phyloP scores from a whole-genome alignment of 2,113 vertebrate genomes.

The Siphamia tubifer region DNA sequence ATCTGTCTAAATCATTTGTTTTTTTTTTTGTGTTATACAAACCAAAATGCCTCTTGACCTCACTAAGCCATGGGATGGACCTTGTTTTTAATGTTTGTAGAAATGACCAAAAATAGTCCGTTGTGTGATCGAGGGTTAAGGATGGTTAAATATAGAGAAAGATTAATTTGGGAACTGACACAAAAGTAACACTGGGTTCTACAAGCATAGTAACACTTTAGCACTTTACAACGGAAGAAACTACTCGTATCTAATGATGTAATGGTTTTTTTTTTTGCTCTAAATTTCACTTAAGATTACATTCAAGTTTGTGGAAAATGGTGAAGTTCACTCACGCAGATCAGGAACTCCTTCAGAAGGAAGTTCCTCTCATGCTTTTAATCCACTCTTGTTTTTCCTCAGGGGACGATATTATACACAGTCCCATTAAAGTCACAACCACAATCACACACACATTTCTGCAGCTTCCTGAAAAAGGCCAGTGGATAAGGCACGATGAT shows the following conservation, averaged over 20 bases:
- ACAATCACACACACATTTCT: not conserved
- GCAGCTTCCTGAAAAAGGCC: not conserved
- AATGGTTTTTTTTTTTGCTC: conserved; percentile 1
- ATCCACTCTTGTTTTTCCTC: not conserved
- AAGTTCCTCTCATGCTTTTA: not conserved
- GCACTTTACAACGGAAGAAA: not conserved
- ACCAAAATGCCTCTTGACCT: no score
- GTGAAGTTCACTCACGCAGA: conserved; percentile 2
- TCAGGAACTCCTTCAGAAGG: not conserved
- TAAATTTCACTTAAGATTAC: not conserved
- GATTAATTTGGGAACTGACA: no score
- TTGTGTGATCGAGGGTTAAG: no score
- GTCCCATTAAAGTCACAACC: conserved; percentile 5
- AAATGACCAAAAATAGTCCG: no score
- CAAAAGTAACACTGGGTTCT: no score
- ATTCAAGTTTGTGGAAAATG: not conserved
- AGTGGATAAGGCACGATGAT: not conserved
- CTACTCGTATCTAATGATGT: not conserved
- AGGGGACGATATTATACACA: not conserved
- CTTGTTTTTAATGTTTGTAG: no score
- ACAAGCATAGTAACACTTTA: no score
- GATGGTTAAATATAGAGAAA: no score
- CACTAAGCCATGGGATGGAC: no score
- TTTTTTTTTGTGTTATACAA: no score
- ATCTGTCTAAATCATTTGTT: no score